Conservation (phyloP, 2,113 vertebrate genomes). For the Calyptomena viridis region DNA sequence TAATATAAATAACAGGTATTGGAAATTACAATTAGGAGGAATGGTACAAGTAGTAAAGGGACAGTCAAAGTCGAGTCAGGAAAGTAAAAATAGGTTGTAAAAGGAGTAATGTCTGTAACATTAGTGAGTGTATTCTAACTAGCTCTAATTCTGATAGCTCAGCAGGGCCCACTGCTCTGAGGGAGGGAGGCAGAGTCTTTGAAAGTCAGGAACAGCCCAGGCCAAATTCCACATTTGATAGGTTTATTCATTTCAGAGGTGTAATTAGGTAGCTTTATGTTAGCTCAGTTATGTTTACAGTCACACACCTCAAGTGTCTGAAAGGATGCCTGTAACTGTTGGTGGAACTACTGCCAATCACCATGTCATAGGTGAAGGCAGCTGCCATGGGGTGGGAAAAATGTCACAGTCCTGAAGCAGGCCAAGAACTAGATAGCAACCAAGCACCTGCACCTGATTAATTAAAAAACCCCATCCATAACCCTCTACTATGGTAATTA, state of each 20-base stretch:
- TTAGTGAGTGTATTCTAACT: background rate
- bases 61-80: background rate
- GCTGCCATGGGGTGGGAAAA: background rate
- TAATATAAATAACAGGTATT: slow-evolving; percentile 29
- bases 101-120: background rate
- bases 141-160: background rate
- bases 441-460: background rate
- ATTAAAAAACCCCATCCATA: background rate
- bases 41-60: background rate
- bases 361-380: background rate
- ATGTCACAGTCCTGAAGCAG: background rate
- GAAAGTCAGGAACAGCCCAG: background rate
- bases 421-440: background rate
- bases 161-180: background rate
- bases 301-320: background rate
- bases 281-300: background rate
- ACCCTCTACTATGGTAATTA: background rate
- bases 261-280: background rate
- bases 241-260: background rate
- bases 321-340: background rate
- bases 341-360: background rate
- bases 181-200: background rate
- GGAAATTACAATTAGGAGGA: background rate
- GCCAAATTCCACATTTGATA: background rate
- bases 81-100: background rate